Percentiles rank a stretch among this genome's conserved stretches.
phyloP scores from a whole-genome alignment of 2,888 invertebrate species.

The Mellilla xanthometata region DNA sequence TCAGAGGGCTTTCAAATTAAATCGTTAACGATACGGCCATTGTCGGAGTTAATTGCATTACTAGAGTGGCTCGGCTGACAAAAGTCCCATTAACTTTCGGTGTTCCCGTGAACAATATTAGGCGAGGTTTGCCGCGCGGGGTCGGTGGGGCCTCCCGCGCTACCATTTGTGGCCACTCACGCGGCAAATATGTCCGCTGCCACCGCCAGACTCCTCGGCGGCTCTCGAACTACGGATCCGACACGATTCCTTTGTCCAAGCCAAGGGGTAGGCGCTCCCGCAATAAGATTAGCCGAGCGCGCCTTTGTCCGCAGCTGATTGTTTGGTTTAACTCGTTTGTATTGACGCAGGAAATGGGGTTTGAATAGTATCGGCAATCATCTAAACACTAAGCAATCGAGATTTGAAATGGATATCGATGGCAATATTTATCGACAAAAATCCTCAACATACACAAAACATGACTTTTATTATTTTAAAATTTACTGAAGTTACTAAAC shows the following conservation, averaged over 20 bases:
- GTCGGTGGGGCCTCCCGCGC: conserved; percentile 48
- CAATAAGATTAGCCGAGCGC: conserved; percentile 69
- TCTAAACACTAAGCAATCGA: conserved; percentile 10
- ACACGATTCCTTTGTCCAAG: conserved; percentile 47
- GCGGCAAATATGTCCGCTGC: conserved; percentile 74
- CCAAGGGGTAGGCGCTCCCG: conserved; percentile 36
- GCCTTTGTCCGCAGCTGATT: conserved; percentile 67
- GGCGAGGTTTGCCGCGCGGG: conserved; percentile 40
- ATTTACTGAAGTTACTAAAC: too few relatives aligned
- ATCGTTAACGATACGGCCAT: conserved; percentile 73
- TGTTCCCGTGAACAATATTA: conserved; percentile 32
- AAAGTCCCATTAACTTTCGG: conserved; percentile 77
- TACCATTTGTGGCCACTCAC: conserved; percentile 58
- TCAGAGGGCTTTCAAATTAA: conserved; percentile 67
- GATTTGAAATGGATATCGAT: not conserved
- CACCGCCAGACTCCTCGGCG: conserved; percentile 68
- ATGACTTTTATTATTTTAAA: too few relatives aligned
- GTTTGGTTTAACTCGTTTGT: conserved; percentile 68
- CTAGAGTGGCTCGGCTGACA: conserved; percentile 74
- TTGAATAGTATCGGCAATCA: conserved; percentile 8
- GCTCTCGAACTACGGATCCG: conserved; percentile 47
- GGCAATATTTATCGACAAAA: too few relatives aligned
- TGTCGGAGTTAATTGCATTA: conserved; percentile 81
- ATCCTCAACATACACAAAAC: too few relatives aligned
- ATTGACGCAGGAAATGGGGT: conserved; percentile 28